phyloP scores from a whole-genome alignment of 2,797 vertebrate genomes.

The Lacerta agilis region DNA sequence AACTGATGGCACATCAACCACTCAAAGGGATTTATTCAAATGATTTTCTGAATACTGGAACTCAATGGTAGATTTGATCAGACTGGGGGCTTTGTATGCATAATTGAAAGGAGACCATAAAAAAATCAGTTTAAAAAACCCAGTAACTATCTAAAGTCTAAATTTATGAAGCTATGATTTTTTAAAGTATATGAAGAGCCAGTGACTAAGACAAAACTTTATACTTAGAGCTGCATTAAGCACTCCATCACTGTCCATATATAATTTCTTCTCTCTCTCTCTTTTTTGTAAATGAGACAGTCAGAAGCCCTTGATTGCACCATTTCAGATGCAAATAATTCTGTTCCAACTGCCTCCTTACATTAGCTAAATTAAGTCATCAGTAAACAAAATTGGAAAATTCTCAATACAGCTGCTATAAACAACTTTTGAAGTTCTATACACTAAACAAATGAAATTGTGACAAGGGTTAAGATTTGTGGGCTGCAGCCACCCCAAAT shows the following conservation, averaged over 20 bases:
- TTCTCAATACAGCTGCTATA: constrained; percentile 82
- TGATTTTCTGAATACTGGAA: constrained; percentile 10
- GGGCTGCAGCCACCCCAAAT: constrained; percentile 63
- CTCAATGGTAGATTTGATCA: neutral
- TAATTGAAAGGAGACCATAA: constrained; percentile 18
- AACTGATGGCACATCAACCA: neutral
- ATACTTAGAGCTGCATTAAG: constrained; percentile 36
- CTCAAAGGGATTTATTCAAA: neutral
- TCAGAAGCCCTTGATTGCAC: constrained; percentile 79
- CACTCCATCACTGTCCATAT: constrained; percentile 75
- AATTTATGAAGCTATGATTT: constrained; percentile 10
- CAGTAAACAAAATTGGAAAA: constrained; percentile 86
- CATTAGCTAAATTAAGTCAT: constrained; percentile 88
- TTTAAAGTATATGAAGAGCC: constrained; percentile 22
- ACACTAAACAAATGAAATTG: constrained; percentile 75
- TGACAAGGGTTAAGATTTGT: constrained; percentile 74
- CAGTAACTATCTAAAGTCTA: constrained; percentile 24
- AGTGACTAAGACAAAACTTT: constrained; percentile 51
- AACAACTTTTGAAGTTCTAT: constrained; percentile 85
- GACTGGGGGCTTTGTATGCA: constrained; percentile 5
- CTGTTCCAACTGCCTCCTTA: constrained; percentile 85
- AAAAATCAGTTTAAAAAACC: constrained; percentile 24
- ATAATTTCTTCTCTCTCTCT: constrained; percentile 68
- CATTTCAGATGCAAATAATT: constrained; percentile 86
- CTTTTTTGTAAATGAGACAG: constrained; percentile 73